Evolutionary conservation across 2,888 invertebrate genomes (phyloP).

Genomic region (Dryocosmus kuriphilus): DNA sequence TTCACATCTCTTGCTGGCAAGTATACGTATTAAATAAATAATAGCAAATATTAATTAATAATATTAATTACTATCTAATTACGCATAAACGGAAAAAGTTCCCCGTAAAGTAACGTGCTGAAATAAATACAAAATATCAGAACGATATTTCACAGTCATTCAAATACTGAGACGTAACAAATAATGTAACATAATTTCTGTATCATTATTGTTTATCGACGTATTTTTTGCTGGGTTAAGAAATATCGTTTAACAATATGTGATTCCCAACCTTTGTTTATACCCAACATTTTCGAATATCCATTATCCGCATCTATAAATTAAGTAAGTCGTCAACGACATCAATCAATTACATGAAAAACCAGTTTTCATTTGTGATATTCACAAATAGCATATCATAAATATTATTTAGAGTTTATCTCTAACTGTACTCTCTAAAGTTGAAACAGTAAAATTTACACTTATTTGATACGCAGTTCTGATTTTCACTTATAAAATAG

Average conservation of each 20-base stretch:
- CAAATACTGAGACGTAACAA: background rate
- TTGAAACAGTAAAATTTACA: background rate
- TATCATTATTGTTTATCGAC: background rate
- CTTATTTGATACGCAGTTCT: background rate
- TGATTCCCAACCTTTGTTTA: background rate
- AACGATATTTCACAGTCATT: background rate
- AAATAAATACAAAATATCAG: background rate
- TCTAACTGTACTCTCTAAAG: no score
- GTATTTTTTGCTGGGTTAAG: background rate
- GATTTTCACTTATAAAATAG: no score
- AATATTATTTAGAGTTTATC: background rate
- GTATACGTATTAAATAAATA: no score
- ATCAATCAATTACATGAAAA: slow-evolving; percentile 18
- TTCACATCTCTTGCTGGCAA: background rate
- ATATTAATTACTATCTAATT: slow-evolving; percentile 3
- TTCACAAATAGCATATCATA: slow-evolving; percentile 4
- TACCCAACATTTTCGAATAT: background rate
- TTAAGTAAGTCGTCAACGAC: slow-evolving; percentile 36
- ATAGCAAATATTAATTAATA: no score
- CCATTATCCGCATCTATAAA: background rate
- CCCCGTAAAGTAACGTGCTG: background rate
- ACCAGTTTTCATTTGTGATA: slow-evolving; percentile 17
- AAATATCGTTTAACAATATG: background rate
- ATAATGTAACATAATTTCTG: background rate
- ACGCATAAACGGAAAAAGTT: background rate